phyloP scores from a whole-genome alignment of 2,888 invertebrate species.

The Piscicola geometra region DNA sequence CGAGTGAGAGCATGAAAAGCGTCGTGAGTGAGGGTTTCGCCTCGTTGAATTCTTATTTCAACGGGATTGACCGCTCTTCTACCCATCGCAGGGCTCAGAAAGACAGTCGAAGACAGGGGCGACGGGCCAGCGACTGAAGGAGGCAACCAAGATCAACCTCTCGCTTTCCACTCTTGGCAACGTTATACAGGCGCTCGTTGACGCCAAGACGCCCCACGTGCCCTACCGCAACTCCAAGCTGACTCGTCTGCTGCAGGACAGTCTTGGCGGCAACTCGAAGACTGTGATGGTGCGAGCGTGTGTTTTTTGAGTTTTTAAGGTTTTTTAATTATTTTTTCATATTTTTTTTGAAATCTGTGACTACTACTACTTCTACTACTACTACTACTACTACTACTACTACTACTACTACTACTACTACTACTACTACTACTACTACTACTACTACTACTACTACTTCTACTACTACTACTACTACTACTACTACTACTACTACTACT shows the following conservation, averaged over 20 bases:
- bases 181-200: constrained; percentile 94
- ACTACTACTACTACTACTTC: background rate
- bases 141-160: constrained; percentile 95
- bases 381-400: background rate
- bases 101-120: constrained; percentile 94
- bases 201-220: constrained; percentile 92
- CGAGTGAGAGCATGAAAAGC: too few species aligned
- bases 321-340: background rate
- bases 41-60: background rate
- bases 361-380: background rate
- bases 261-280: constrained; percentile 80
- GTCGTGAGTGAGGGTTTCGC: background rate
- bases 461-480: constrained; percentile 3
- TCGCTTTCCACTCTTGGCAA: constrained; percentile 94
- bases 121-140: constrained; percentile 82
- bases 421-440: background rate
- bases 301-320: background rate
- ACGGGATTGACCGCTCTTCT: background rate
- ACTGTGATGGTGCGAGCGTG: constrained; percentile 57
- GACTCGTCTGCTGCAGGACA: constrained; percentile 80
- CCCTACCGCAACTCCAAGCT: constrained; percentile 97
- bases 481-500: constrained; percentile 25
- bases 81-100: constrained; percentile 83
- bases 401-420: background rate
- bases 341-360: background rate